phyloP scores from a whole-genome alignment of 2,888 invertebrate species.

The Cyaniris semiargus region DNA sequence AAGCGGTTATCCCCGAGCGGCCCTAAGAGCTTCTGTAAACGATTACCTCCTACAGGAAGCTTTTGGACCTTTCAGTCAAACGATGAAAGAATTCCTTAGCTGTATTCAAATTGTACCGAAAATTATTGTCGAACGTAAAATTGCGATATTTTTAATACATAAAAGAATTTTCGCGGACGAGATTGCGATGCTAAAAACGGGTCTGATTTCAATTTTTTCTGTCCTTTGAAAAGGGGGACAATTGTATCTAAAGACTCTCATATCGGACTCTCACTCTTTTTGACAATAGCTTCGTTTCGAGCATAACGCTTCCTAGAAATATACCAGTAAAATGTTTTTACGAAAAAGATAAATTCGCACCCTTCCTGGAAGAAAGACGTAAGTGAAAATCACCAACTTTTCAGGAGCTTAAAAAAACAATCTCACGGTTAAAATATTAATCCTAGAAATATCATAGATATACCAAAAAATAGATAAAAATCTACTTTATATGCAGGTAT shows the following conservation, averaged over 20 bases:
- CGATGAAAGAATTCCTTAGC: conserved; percentile 14
- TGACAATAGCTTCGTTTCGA: background rate
- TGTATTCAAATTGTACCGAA: background rate
- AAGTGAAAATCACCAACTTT: no score
- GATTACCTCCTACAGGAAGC: conserved; percentile 13
- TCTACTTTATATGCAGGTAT: no score
- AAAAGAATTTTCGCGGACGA: background rate
- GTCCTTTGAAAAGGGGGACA: background rate
- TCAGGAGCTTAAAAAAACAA: no score
- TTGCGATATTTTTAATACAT: conserved; percentile 16
- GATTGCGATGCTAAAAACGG: background rate
- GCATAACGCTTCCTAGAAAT: background rate
- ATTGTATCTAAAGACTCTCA: background rate
- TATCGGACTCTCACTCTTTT: background rate
- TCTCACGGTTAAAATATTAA: no score
- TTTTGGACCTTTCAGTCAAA: conserved; percentile 6
- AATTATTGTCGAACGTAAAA: conserved; percentile 12
- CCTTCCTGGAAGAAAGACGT: no score
- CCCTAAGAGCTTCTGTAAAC: conserved; percentile 15
- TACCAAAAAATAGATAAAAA: no score
- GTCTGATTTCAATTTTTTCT: background rate
- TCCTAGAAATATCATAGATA: no score
- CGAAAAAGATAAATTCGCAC: no score
- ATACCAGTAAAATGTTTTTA: background rate
- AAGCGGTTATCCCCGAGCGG: conserved; percentile 6